Evolutionary conservation across 2,797 vertebrate genomes (phyloP), one percentile per base, ranked within the genome.

Genomic region (Morus bassanus): DNA sequence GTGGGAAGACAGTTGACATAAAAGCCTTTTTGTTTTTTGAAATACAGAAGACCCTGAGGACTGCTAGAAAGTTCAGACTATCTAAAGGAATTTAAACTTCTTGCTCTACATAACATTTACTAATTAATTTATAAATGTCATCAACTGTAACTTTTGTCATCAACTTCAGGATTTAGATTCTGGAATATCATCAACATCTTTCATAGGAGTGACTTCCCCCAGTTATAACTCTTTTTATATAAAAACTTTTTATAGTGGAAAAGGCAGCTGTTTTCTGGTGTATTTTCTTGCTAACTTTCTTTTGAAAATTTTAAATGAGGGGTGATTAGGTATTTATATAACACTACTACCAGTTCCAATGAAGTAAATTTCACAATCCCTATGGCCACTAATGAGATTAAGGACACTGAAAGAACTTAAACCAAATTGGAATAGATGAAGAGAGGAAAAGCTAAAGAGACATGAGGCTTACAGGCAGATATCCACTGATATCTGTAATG

Each of bases 61-160:
- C 16, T 10, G 28, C 22, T 64, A 11, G 23, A 15, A 78, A 73
- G 18, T 69, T 86, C n/a, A 80, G 51, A 15, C 16, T 70, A 28
- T 41, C 48, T 64, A 8, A 81, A 76, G n/a, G n/a, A 51, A 54
- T 94, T 56, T 6, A 75, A 67, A 2, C 51, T 67, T 69, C 39
- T 74, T 80, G 23, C 91, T 93, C 54, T 86, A 53, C 45, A 6
- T 65, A 51, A 84, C 8, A 23, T 78, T 78, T 85, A 10, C 11
- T 79, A 84, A 80, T 50, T 88, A 73, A 91, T 94, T 95, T 79
- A 89, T 92, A 93, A 87, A 91, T 82, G 50, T 65, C 33, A 65
- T 63, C 46, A 88, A 6, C 22, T 69, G 23, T 79, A 88, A 67
- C 27, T 73, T 93, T 59, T 86, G 22, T 69, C 10, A 31, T 74